Evolutionary conservation across 1,140 invertebrate genomes (phyloP), one percentile per base, ranked within the genome.

Genomic region (Lepidostoma basale): DNA sequence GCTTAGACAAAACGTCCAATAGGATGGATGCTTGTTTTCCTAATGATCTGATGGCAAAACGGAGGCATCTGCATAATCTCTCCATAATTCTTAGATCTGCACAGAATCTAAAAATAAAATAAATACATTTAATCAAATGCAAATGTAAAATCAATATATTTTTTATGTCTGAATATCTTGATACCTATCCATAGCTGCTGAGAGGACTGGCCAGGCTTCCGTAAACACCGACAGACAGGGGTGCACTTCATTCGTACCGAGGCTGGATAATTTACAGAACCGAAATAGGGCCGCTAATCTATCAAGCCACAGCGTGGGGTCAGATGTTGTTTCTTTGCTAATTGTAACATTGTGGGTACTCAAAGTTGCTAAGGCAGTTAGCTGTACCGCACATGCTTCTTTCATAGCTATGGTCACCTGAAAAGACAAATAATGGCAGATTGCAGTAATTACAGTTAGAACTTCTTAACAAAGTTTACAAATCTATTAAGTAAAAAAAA

Each of bases 271-370:
- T 81, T 82, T 39, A 88, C 87, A 88, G 79, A 93, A 87, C 67
- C 91, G 89, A 80, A 98, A 97, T 68, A 99, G 88, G 42, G 93
- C 90, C 16, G 96, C 89, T 63, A 98, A 83, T 74, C 96, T 85
- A 83, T 98, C 96, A 39, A 99, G 82, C 94, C 95, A 98, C 65
- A 94, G 82, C 18, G 89, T 89, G n/a, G 96, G 96, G 85, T 98
- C 95, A 33, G 80, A 84, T 73, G 88, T 73, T 26, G 80, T 72
- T 79, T 81, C 59, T 63, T 73, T 70, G 45, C 36, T 69, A 30
- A 74, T 67, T 56, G 62, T 36, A 72, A 74, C 45, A 62, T 60
- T 68, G 77, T 78, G 28, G 81, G 78, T 70, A 88, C 80, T 77
- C 64, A 92, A 76, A 68, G 86, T 74, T 69, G 83, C 81, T 20